Evolutionary conservation across 2,113 vertebrate genomes (phyloP).

Genomic region (Cyphomyrus discorhynchus): DNA sequence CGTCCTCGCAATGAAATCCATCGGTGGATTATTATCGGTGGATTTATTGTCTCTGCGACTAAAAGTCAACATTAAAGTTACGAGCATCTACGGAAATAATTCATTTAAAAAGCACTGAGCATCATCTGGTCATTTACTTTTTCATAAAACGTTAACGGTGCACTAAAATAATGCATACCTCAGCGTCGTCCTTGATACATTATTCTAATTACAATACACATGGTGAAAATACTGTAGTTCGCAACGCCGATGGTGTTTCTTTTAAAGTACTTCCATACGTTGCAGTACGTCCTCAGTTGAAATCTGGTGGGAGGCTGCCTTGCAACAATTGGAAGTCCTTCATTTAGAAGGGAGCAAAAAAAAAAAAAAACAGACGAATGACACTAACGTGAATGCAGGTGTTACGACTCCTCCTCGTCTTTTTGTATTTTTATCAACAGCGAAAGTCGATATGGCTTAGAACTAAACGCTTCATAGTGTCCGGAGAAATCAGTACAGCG

Average conservation of each 20-base stretch:
- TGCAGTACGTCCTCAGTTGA: neutral
- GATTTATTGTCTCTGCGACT: neutral
- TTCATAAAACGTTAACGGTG: neutral
- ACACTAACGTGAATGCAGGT: conserved; percentile 14
- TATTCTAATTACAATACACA: neutral
- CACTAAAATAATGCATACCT: neutral
- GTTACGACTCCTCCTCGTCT: conserved; percentile 8
- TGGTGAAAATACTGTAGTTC: neutral
- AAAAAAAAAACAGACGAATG: neutral
- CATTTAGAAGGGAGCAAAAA: neutral
- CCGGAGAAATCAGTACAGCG: neutral
- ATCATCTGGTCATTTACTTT: neutral
- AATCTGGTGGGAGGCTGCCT: neutral
- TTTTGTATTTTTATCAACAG: conserved; percentile 15
- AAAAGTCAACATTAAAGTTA: conserved; percentile 2
- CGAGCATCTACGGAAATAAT: neutral
- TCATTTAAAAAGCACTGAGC: neutral
- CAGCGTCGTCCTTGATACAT: neutral
- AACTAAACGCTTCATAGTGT: neutral
- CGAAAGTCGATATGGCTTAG: conserved; percentile 25
- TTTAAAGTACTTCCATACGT: neutral
- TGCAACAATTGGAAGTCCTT: conserved; percentile 17
- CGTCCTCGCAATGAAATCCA: neutral
- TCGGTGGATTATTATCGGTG: neutral
- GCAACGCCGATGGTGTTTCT: neutral